Evolutionary conservation across 1,140 invertebrate genomes (phyloP).

Genomic region (Tetranychus urticae): DNA sequence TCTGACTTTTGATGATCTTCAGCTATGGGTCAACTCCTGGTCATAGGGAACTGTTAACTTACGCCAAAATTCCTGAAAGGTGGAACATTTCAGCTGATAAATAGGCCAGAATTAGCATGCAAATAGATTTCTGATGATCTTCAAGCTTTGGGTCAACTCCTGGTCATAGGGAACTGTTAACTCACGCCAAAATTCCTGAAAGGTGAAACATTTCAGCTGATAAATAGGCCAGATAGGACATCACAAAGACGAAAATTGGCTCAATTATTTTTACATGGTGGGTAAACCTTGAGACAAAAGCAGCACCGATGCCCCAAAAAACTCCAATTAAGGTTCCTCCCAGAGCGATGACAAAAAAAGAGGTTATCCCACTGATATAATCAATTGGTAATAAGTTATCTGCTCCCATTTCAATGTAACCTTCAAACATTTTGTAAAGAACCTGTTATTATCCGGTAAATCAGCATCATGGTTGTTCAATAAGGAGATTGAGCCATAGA

Average conservation of each 20-base stretch:
- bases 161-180: background rate
- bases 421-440: slow-evolving; percentile 83
- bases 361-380: slow-evolving; percentile 55
- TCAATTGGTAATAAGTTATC: slow-evolving; percentile 37
- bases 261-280: slow-evolving; percentile 89
- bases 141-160: background rate
- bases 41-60: background rate
- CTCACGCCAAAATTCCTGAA: slow-evolving; percentile 55
- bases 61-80: slow-evolving; percentile 68
- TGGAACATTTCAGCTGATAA: slow-evolving; percentile 93
- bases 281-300: slow-evolving; percentile 83
- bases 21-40: background rate
- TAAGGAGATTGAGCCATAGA: background rate
- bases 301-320: slow-evolving; percentile 79
- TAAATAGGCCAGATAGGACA: slow-evolving; percentile 93
- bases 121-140: background rate
- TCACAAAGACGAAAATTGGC: slow-evolving; percentile 91
- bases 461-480: background rate
- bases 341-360: slow-evolving; percentile 79
- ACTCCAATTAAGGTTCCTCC: slow-evolving; percentile 82
- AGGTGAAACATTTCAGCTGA: slow-evolving; percentile 94
- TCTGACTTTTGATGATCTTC: background rate
- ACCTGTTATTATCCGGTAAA: slow-evolving; percentile 28
- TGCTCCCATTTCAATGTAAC: slow-evolving; percentile 60
- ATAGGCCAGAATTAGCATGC: slow-evolving; percentile 34